phyloP scores from a whole-genome alignment of 2,888 invertebrate species.

The Plagiodera versicolora region DNA sequence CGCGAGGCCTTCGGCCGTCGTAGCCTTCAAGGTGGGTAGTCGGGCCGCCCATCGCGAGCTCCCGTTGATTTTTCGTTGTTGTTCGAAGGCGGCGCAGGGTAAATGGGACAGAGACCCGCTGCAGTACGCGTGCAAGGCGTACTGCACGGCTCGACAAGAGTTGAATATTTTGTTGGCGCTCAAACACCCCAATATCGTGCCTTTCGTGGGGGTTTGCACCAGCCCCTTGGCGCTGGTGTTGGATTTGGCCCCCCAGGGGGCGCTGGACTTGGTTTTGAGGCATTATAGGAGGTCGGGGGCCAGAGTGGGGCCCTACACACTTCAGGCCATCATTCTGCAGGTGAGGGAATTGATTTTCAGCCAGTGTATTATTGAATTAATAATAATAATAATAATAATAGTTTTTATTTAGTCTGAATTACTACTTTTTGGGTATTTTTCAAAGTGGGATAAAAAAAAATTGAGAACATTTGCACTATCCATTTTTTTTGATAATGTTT shows the following conservation, averaged over 20 bases:
- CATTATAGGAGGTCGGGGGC: constrained; percentile 84
- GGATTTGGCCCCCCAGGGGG: constrained; percentile 90
- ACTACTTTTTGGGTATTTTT: too few species aligned
- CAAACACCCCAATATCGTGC: constrained; percentile 89
- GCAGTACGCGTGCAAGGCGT: constrained; percentile 93
- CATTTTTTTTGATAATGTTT: background rate
- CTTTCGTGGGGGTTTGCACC: constrained; percentile 86
- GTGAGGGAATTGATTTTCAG: too few species aligned
- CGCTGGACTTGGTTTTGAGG: constrained; percentile 81
- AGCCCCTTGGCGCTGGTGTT: constrained; percentile 87
- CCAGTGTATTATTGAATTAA: too few species aligned
- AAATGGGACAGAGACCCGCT: constrained; percentile 94
- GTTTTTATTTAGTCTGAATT: too few species aligned
- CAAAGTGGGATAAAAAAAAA: too few species aligned
- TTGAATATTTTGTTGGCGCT: constrained; percentile 83
- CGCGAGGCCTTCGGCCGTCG: constrained; percentile 65
- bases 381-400: too few species aligned
- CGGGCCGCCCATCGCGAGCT: too few species aligned
- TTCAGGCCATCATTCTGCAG: constrained; percentile 86
- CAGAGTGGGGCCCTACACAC: constrained; percentile 75
- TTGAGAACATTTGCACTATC: background rate
- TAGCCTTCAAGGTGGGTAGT: constrained; percentile 47
- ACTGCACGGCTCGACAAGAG: constrained; percentile 95
- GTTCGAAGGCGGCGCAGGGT: constrained; percentile 59
- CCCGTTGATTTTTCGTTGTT: too few species aligned